phyloP scores from a whole-genome alignment of 1,140 invertebrate species.

The Rhagoletis pomonella region DNA sequence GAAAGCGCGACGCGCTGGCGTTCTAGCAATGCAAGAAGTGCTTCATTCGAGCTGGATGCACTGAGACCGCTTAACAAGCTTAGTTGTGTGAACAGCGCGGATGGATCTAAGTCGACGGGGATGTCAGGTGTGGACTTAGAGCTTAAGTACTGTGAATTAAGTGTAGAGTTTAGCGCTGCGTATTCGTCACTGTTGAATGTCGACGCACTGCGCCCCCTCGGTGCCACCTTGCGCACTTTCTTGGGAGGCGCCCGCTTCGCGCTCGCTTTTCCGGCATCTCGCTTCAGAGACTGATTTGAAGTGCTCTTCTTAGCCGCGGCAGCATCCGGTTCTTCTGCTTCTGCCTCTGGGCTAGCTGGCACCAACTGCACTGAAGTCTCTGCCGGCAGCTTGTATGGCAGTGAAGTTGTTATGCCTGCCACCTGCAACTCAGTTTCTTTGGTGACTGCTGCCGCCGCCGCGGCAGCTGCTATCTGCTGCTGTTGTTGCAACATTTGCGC shows the following conservation, averaged over 20 bases:
- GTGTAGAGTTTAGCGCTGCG: slow-evolving; percentile 52
- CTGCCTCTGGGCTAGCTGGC: slow-evolving; percentile 68
- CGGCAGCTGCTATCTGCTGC: slow-evolving; percentile 53
- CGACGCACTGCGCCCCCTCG: slow-evolving; percentile 6
- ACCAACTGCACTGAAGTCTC: slow-evolving; percentile 72
- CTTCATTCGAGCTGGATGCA: slow-evolving; percentile 56
- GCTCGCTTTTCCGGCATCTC: neutral
- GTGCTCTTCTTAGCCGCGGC: neutral
- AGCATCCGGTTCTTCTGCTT: slow-evolving; percentile 52
- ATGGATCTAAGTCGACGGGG: slow-evolving; percentile 60
- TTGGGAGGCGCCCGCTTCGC: neutral
- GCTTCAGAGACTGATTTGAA: neutral
- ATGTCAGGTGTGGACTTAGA: slow-evolving; percentile 44
- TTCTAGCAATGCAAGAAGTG: slow-evolving; percentile 63
- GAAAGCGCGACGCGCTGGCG: slow-evolving; percentile 59
- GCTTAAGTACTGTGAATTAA: neutral
- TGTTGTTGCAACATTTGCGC: slow-evolving; percentile 57
- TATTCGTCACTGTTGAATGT: slow-evolving; percentile 31
- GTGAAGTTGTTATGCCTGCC: slow-evolving; percentile 63
- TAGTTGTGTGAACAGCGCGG: slow-evolving; percentile 57
- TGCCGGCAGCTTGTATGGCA: slow-evolving; percentile 71
- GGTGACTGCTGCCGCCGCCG: slow-evolving; percentile 58
- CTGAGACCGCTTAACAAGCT: slow-evolving; percentile 41
- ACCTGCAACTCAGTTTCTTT: slow-evolving; percentile 56
- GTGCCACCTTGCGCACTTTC: slow-evolving; percentile 26